Conservation (phyloP, 2,113 vertebrate species). For the Charadrius vociferus region DNA sequence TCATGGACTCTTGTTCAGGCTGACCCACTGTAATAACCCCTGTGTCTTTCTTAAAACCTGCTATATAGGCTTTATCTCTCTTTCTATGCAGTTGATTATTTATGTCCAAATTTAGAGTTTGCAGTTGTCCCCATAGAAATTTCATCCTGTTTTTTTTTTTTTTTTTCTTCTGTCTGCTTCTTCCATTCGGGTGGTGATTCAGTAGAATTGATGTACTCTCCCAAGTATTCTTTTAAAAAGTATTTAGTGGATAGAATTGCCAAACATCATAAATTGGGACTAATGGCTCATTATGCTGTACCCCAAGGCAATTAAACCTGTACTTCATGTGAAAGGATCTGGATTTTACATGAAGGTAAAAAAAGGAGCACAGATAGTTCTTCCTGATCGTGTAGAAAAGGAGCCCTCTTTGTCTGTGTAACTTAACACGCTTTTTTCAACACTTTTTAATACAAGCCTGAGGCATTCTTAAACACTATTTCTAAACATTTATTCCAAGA, state of each 20-base stretch:
- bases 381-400: neutral
- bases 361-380: neutral
- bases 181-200: neutral
- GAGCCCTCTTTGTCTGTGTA: neutral
- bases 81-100: neutral
- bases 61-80: fast-evolving
- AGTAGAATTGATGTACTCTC: neutral
- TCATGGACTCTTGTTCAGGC: neutral
- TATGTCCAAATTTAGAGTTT: neutral
- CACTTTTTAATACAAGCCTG: neutral
- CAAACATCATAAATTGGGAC: neutral
- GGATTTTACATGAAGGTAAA: neutral
- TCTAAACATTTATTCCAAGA: neutral
- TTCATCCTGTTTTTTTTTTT: too few species aligned
- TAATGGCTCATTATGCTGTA: neutral
- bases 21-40: neutral
- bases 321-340: neutral
- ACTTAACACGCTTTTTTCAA: neutral
- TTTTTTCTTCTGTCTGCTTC: fast-evolving
- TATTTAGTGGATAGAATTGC: neutral
- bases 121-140: neutral
- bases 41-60: neutral
- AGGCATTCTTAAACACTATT: neutral
- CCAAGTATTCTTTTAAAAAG: neutral
- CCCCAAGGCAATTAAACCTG: neutral